Evolutionary conservation across 1,140 invertebrate genomes (phyloP).

Genomic region (Zaprionus taronus): DNA sequence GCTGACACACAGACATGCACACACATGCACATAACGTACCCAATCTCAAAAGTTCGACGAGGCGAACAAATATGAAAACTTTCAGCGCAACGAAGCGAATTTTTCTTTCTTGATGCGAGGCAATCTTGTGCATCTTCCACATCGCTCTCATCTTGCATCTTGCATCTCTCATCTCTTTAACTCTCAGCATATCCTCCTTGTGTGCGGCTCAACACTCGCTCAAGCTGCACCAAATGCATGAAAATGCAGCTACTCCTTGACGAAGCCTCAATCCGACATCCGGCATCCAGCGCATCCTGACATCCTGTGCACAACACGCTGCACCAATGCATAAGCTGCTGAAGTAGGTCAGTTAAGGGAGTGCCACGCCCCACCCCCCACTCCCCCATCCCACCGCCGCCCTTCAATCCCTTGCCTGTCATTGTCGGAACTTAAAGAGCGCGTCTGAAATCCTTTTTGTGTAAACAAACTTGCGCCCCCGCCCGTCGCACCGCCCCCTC

Average conservation of each 20-base stretch:
- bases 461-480: conserved; percentile 63
- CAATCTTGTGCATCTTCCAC: conserved; percentile 52
- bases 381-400: not conserved
- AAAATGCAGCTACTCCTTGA: conserved; percentile 76
- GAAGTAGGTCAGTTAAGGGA: conserved; percentile 75
- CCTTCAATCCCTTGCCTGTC: not conserved
- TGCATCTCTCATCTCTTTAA: conserved; percentile 31
- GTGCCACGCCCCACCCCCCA: not conserved
- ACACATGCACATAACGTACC: conserved; percentile 15
- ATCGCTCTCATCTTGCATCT: conserved; percentile 18
- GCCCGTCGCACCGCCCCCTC: not conserved
- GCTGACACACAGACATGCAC: conserved; percentile 46
- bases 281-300: not conserved
- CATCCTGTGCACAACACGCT: conserved; percentile 15
- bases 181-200: conserved; percentile 49
- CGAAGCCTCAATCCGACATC: conserved; percentile 58
- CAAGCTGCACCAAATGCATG: conserved; percentile 75
- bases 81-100: conserved; percentile 62
- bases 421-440: conserved; percentile 70
- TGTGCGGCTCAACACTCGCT: conserved; percentile 66
- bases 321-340: conserved; percentile 46
- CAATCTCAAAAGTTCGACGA: conserved; percentile 66
- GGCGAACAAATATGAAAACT: conserved; percentile 72
- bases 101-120: conserved; percentile 58
- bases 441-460: conserved; percentile 71